A percentile compares a stretch with the other conserved stretches of the same genome.
Conservation (phyloP, 2,888 invertebrate species). For the Papilio elwesi region DNA sequence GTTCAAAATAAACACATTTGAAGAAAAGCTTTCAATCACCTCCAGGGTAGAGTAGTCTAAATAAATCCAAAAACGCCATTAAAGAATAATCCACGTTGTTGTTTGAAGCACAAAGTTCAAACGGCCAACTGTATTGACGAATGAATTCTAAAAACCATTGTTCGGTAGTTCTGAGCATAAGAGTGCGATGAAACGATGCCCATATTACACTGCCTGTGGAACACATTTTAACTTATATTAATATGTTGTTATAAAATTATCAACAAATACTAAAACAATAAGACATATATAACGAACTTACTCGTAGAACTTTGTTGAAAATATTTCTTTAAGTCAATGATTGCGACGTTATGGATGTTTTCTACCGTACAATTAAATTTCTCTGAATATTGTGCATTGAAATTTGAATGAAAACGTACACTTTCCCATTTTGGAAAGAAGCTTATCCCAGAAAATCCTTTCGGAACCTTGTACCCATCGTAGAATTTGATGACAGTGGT, state of each 20-base stretch:
- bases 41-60: conserved; percentile 70
- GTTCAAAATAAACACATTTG: no score
- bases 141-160: conserved; percentile 57
- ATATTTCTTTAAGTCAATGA: conserved; percentile 54
- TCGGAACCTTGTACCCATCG: conserved; percentile 53
- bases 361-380: conserved; percentile 55
- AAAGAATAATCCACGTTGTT: conserved; percentile 58
- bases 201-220: conserved; percentile 62
- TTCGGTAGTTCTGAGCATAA: conserved; percentile 58
- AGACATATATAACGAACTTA: not conserved
- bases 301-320: not conserved
- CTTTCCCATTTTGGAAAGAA: conserved; percentile 73
- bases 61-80: conserved; percentile 70
- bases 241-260: not conserved
- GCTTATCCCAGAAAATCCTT: conserved; percentile 53
- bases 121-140: conserved; percentile 65
- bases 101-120: conserved; percentile 65
- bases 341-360: conserved; percentile 59
- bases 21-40: conserved; percentile 51
- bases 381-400: conserved; percentile 57
- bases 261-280: not conserved
- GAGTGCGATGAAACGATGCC: conserved; percentile 73
- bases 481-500: conserved; percentile 54
- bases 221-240: conserved; percentile 11
- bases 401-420: conserved; percentile 54